These are phyloP conservation scores for Oeneis ivallda DNA, from an alignment of 2,888 invertebrate genomes.

Conservation along the genomic window DNA sequence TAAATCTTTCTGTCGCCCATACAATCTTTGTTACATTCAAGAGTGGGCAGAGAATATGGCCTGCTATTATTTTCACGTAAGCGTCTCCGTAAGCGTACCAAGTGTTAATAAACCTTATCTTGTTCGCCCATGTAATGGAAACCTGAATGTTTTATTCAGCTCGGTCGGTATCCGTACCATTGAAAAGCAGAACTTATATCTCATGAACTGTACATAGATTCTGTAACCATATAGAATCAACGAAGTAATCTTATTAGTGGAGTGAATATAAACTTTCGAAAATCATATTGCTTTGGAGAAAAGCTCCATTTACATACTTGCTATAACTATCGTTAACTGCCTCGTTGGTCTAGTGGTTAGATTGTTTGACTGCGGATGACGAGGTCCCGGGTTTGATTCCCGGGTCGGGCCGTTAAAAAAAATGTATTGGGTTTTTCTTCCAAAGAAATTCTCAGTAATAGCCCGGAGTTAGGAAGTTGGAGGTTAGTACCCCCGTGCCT, in stretches of 20 bases:
- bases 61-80: constrained; percentile 31
- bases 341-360: no score
- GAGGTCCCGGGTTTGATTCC: no score
- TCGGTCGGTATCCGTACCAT: constrained; percentile 2
- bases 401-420: no score
- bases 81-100: constrained; percentile 4
- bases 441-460: no score
- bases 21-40: constrained; percentile 7
- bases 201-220: not conserved
- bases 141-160: constrained; percentile 18
- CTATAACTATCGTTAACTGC: constrained; percentile 25
- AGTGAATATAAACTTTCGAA: constrained; percentile 26
- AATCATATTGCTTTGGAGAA: constrained; percentile 32
- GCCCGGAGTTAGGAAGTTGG: no score
- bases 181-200: constrained; percentile 4
- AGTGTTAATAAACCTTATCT: constrained; percentile 20
- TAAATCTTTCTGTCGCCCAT: constrained; percentile 15
- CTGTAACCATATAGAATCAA: not conserved
- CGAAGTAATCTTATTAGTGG: not conserved
- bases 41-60: constrained; percentile 24
- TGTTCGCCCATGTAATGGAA: constrained; percentile 14
- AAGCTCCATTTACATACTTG: constrained; percentile 32
- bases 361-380: no score
- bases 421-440: no score
- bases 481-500: no score